Evolutionary conservation across 2,888 invertebrate species (phyloP), one percentile per base, ranked within the genome.

Genomic region (Pyralis farinalis): DNA sequence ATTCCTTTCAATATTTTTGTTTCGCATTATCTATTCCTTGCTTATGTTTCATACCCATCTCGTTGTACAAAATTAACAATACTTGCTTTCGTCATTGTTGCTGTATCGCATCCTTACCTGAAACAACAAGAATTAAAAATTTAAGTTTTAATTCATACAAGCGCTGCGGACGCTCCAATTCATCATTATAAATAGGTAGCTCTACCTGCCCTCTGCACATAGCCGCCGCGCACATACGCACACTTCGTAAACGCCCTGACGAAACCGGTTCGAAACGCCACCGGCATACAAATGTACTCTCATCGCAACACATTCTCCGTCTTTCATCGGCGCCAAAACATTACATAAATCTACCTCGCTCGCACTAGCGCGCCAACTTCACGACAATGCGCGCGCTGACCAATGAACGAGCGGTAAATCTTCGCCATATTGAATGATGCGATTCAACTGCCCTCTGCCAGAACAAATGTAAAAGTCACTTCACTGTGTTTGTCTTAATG

Each of bases 371-470:
- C 69, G 57, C 75, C 68, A 87, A 87, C 86, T 86, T 85, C 85
- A 81, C 54, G 51, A 46, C 72, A 62, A 54, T 73, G 67, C 67
- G 60, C 49, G 54, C 54, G 49, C 38, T 56, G 61, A 47, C 88
- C 85, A 85, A 86, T 86, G 58, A 67, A 48, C 57, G 67, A 52
- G 56, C 67, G 51, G 58, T 60, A 53, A 62, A 47, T 57, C 73
- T 81, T 83, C 86, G 90, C 90, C 90, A 90, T 89, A 81, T 89
- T 89, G 87, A 75, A 80, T 67, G 56, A 58, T 49, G 59, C 74
- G 69, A 72, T 63, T 44, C 63, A 56, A 58, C 67, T 71, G 83
- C 83, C 82, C 75, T 73, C 88, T 85, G 66, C 58, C 63, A 53
- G 53, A 78, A 77, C 71, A 51, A 71, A 79, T 71, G 74, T 54